Conservation (phyloP, 2,113 vertebrate species). For the Electrona antarctica region DNA sequence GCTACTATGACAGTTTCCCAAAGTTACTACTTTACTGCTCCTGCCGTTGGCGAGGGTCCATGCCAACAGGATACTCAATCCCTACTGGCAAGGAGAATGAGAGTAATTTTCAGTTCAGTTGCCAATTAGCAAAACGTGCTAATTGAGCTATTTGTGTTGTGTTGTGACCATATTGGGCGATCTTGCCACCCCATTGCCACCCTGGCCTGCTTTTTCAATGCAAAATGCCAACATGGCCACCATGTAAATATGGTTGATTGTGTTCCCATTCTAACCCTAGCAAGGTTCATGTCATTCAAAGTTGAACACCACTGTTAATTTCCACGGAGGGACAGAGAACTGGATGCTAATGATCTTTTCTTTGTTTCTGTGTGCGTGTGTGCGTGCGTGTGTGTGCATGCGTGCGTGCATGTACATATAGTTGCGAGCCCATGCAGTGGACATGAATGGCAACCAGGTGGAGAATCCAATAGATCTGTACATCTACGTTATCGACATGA, state of each 20-base stretch:
- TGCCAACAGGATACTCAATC: constrained; percentile 45
- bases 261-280: neutral
- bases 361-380: constrained; percentile 9
- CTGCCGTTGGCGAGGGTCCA: constrained; percentile 33
- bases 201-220: too few species aligned
- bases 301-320: constrained; percentile 13
- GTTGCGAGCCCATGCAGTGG: constrained; percentile 95
- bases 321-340: constrained; percentile 5
- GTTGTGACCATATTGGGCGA: too few species aligned
- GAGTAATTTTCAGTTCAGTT: constrained; percentile 47
- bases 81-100: constrained; percentile 40
- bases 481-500: constrained; percentile 99
- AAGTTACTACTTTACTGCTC: constrained; percentile 45
- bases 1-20: too few species aligned
- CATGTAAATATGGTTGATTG: neutral
- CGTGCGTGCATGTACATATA: constrained; percentile 58
- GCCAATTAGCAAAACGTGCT: constrained; percentile 50
- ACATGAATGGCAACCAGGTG: constrained; percentile 99
- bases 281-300: constrained; percentile 27
- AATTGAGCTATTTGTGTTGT: constrained; percentile 6
- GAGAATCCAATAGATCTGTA: constrained; percentile 98
- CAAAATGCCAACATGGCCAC: too few species aligned
- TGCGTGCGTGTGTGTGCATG: constrained; percentile 3
- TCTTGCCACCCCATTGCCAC: neutral
- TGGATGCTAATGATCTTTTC: constrained; percentile 19